Evolutionary conservation across 92 coral and sea anemone species (phyloP).

Genomic region (Pocillopora meandrina): DNA sequence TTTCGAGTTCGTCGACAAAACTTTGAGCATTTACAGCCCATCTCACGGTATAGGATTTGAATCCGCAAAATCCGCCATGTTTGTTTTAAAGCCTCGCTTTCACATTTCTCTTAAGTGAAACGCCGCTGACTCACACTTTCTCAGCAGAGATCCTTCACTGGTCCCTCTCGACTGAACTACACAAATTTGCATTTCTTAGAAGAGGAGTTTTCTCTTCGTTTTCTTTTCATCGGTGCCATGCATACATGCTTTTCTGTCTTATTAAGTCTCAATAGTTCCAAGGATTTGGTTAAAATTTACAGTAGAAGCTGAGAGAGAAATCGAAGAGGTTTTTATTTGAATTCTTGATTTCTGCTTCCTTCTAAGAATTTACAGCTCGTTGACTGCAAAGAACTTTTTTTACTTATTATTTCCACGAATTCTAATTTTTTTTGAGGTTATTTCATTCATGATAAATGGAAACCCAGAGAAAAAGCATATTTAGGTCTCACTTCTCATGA

Average conservation of each 20-base stretch:
- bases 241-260: too few species aligned
- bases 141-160: background rate
- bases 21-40: conserved; percentile 28
- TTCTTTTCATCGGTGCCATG: too few species aligned
- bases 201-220: too few species aligned
- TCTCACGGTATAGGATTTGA: background rate
- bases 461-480: background rate
- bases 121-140: background rate
- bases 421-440: background rate
- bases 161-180: background rate
- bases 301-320: too few species aligned
- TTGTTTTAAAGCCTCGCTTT: background rate
- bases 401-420: background rate
- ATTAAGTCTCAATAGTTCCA: too few species aligned
- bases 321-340: too few species aligned
- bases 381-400: background rate
- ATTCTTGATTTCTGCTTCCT: too few species aligned
- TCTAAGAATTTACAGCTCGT: too few species aligned
- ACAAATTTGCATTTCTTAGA: too few species aligned
- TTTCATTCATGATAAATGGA: too few species aligned
- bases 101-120: background rate
- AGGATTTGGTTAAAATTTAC: too few species aligned
- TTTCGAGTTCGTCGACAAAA: conserved; percentile 14
- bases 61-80: background rate
- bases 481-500: background rate